phyloP scores from a whole-genome alignment of 1,140 invertebrate genomes.

The Muscidifurax raptorellus region DNA sequence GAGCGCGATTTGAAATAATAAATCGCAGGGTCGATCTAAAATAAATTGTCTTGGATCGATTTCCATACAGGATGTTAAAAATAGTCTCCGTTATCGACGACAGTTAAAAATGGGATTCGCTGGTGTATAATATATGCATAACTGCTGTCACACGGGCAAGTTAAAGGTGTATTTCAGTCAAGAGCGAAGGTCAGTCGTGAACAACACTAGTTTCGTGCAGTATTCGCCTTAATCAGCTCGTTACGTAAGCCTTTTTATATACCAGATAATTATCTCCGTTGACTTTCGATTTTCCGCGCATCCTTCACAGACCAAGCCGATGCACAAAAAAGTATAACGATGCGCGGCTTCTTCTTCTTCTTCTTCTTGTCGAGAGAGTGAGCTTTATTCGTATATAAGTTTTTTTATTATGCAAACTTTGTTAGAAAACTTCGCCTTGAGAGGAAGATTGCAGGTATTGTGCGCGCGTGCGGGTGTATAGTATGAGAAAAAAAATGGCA shows the following conservation, averaged over 20 bases:
- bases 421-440: background rate
- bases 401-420: background rate
- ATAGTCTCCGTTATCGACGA: background rate
- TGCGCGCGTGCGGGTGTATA: background rate
- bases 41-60: background rate
- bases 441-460: background rate
- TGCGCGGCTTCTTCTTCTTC: too few relatives aligned
- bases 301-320: background rate
- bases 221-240: background rate
- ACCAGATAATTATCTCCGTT: background rate
- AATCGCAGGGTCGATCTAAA: background rate
- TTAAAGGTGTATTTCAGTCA: slow-evolving; percentile 30
- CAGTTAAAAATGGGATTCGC: slow-evolving; percentile 3
- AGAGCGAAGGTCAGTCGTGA: slow-evolving; percentile 19
- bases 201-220: background rate
- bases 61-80: background rate
- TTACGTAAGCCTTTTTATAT: background rate
- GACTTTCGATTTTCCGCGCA: background rate
- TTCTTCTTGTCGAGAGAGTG: too few relatives aligned
- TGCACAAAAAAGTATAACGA: background rate
- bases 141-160: slow-evolving; percentile 43
- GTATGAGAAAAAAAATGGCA: background rate
- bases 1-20: background rate
- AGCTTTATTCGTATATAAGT: too few relatives aligned
- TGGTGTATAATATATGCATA: background rate